Evolutionary conservation across 2,113 vertebrate genomes (phyloP).

Genomic region (Cichladusa arquata): DNA sequence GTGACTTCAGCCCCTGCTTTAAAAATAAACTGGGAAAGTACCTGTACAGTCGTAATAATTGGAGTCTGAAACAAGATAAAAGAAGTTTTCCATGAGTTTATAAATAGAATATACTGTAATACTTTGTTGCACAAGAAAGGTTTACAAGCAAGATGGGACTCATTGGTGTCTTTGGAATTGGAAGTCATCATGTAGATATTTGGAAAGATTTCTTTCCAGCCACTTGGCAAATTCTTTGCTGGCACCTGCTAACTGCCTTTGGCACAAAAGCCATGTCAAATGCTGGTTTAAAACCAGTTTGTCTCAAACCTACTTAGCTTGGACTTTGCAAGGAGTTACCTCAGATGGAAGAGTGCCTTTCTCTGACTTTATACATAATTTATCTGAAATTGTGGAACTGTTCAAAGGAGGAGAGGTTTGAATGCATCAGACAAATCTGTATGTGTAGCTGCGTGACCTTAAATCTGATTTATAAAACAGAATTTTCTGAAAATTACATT

Average conservation of each 20-base stretch:
- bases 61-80: not conserved
- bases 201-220: slow-evolving; percentile 20
- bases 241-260: not conserved
- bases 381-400: not conserved
- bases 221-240: not conserved
- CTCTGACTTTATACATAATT: not conserved
- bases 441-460: not conserved
- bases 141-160: slow-evolving; percentile 16
- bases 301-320: not conserved
- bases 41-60: not conserved
- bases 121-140: not conserved
- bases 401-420: not conserved
- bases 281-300: not conserved
- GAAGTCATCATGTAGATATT: not conserved
- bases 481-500: slow-evolving; percentile 4
- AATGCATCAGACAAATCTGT: not conserved
- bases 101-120: slow-evolving; percentile 25
- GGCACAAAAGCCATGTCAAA: not conserved
- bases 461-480: not conserved
- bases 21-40: slow-evolving; percentile 8
- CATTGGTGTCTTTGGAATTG: not conserved
- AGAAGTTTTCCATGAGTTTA: slow-evolving; percentile 20
- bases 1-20: not conserved
- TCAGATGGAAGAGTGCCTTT: not conserved
- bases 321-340: not conserved